Base-by-base conservation (phyloP, 1,140 invertebrate genomes). In the Hermetia illucens region DNA sequence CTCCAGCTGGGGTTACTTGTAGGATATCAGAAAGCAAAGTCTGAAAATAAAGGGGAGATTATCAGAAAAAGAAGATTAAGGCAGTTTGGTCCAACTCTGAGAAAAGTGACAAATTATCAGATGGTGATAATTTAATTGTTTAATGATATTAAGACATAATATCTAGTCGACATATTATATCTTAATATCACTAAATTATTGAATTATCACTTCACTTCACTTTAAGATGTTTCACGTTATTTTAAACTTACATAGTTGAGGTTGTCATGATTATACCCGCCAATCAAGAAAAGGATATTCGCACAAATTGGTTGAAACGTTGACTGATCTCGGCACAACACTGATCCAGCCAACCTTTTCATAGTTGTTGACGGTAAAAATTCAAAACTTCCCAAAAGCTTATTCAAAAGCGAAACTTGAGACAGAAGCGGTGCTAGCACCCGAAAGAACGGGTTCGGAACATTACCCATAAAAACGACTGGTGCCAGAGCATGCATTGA, bases 1-100 rank as follows among this genome's bases (percentile, higher is more conserved):
- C 70, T 15, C 82, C 82, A 10, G 79, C 73, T 2, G 85, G 83
- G 29, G 69, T 64, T 46, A 86, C 80, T 2, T 70, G 66, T 20
- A 77, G 58, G 38, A 85, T 75, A 0, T 82, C 72, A 2, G 77
- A 68, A 2, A 80, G 44, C 37, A 75, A 66, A 2, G 70, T 72
- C 61, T 46, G 48, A 0, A 22, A 24, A 6, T 25, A 18, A 36
- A 17, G 33, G 32, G 27, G 41, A 21, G 16, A 29, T 6, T 32
- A 30, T 16, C n/a, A n/a, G n/a, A n/a, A n/a, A n/a, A n/a, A n/a
- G n/a, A n/a, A n/a, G n/a, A n/a, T n/a, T n/a, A n/a, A n/a, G n/a
- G n/a, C n/a, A n/a, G n/a, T n/a, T n/a, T n/a, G n/a, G n/a, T n/a
- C n/a, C n/a, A n/a, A n/a, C n/a, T n/a, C n/a, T n/a, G n/a, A n/a